These are phyloP conservation scores for Aphis gossypii DNA, from an alignment of 1,140 invertebrate genomes.

Conservation along the genomic window DNA sequence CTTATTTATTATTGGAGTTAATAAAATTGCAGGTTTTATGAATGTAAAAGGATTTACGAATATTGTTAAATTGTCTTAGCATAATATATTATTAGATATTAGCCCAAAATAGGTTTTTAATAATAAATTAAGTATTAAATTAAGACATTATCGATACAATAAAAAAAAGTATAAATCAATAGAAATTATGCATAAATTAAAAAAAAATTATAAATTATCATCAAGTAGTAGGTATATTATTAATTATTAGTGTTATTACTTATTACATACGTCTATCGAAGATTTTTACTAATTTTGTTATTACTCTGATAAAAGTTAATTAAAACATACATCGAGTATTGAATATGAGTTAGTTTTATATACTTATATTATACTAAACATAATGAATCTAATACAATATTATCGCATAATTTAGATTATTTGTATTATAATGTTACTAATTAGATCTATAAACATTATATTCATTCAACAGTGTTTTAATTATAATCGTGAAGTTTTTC, in stretches of 20 bases:
- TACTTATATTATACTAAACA: background rate
- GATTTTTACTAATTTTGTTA: background rate
- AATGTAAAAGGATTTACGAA: background rate
- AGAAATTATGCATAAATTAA: background rate
- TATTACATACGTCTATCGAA: too few species aligned
- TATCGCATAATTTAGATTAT: conserved; percentile 12
- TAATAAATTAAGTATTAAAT: background rate
- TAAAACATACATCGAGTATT: background rate
- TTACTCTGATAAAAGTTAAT: background rate
- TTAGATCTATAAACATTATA: background rate
- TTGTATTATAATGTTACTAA: background rate
- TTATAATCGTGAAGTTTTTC: background rate
- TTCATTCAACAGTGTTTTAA: background rate
- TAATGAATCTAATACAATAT: background rate
- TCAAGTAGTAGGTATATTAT: too few species aligned
- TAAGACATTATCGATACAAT: background rate
- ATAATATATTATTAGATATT: background rate
- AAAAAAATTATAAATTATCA: too few species aligned
- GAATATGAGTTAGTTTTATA: background rate
- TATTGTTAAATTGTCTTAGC: background rate
- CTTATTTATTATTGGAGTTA: background rate
- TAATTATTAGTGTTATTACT: too few species aligned
- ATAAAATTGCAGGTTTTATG: background rate
- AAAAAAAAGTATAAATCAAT: background rate
- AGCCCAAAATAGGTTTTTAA: background rate